Evolutionary conservation across 1,140 invertebrate genomes (phyloP).

Genomic region (Saccostrea echinata): DNA sequence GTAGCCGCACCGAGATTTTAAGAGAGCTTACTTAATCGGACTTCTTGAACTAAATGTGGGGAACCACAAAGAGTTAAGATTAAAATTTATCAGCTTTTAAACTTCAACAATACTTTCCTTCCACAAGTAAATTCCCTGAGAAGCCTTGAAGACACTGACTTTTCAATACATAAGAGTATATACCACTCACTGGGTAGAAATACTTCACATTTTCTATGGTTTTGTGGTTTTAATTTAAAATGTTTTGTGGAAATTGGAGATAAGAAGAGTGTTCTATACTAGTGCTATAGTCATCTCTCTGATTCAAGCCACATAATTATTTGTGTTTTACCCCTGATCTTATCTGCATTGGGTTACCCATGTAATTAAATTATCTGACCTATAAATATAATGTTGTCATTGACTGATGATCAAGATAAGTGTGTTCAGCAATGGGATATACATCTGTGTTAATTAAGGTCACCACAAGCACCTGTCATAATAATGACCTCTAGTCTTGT

Average conservation of each 20-base stretch:
- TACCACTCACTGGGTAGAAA: neutral
- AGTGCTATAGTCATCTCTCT: neutral
- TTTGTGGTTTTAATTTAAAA: conserved; percentile 23
- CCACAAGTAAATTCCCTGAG: neutral
- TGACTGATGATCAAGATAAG: neutral
- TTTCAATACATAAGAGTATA: neutral
- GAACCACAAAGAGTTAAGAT: neutral
- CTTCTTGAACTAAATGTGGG: neutral
- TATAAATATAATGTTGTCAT: neutral
- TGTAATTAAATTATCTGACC: neutral
- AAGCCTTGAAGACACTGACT: neutral
- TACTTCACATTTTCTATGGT: conserved; percentile 11
- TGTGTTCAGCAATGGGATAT: neutral
- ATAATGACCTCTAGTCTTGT: neutral
- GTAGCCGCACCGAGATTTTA: neutral
- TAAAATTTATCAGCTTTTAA: conserved; percentile 17
- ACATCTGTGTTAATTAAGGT: conserved; percentile 9
- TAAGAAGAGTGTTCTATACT: neutral
- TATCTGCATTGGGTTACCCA: neutral
- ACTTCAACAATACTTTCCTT: neutral
- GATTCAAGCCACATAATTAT: neutral
- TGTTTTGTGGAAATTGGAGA: conserved; percentile 1
- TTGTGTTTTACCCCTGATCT: neutral
- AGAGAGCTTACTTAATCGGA: neutral
- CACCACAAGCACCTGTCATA: conserved; percentile 7